These are phyloP conservation scores for Chloebia gouldiae DNA, from an alignment of 2,113 vertebrate genomes.

Conservation along the genomic window DNA sequence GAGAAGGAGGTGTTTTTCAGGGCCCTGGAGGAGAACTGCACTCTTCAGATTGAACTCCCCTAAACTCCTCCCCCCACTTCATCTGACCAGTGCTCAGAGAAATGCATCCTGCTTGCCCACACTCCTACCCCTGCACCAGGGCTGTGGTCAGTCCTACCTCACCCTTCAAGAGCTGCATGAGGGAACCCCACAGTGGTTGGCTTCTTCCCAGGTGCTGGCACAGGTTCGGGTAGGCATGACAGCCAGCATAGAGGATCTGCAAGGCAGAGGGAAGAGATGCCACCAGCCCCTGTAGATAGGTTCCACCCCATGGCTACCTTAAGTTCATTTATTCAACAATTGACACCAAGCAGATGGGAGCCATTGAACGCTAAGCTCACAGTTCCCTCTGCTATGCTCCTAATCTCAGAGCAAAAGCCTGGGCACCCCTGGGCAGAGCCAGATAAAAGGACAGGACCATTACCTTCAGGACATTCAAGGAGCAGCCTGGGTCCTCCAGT, in stretches of 20 bases:
- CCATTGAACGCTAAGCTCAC: background rate
- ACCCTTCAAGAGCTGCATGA: conserved; percentile 47
- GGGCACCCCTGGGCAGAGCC: background rate
- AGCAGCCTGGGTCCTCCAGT: conserved; percentile 50
- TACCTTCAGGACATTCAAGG: conserved; percentile 75
- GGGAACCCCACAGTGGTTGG: conserved; percentile 30
- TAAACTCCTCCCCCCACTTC: background rate
- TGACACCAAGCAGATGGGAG: background rate
- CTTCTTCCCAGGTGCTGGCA: conserved; percentile 60
- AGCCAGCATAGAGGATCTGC: conserved; percentile 75
- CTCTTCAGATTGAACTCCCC: background rate
- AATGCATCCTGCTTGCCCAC: background rate
- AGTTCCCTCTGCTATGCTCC: background rate
- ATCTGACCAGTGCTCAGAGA: background rate
- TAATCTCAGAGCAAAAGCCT: background rate
- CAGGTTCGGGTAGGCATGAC: conserved; percentile 54
- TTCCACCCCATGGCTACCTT: background rate
- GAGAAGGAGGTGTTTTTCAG: background rate
- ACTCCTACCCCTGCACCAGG: background rate
- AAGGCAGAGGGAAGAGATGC: background rate
- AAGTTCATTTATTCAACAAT: background rate
- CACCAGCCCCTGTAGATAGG: background rate
- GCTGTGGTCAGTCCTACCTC: conserved; percentile 62
- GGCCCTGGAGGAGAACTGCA: background rate
- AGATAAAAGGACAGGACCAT: background rate